Evolutionary conservation across 1,140 invertebrate genomes (phyloP).

Genomic region (Eumeta japonica): DNA sequence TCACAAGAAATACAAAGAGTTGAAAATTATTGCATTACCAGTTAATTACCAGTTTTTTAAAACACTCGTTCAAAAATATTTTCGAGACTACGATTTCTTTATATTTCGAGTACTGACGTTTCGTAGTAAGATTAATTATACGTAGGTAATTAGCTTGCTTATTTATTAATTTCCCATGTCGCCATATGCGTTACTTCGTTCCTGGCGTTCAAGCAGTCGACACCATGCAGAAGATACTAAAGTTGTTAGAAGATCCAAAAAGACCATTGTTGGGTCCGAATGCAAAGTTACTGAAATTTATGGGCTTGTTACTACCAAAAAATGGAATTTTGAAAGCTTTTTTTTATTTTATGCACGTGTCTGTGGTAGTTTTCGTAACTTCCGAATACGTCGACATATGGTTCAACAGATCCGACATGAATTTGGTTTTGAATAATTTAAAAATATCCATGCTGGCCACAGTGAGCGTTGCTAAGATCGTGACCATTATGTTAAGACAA

Average conservation of each 20-base stretch:
- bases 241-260: conserved; percentile 31
- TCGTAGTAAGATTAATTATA: too few relatives aligned
- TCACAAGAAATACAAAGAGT: too few relatives aligned
- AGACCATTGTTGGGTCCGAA: conserved; percentile 37
- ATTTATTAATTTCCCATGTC: too few relatives aligned
- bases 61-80: too few relatives aligned
- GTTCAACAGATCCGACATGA: conserved; percentile 36
- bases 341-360: conserved; percentile 32
- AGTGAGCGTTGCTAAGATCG: conserved; percentile 33
- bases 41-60: too few relatives aligned
- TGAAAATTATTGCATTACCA: too few relatives aligned
- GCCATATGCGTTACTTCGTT: too few relatives aligned
- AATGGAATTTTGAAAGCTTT: conserved; percentile 19
- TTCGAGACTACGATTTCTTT: too few relatives aligned
- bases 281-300: conserved; percentile 32
- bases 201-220: too few relatives aligned
- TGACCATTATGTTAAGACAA: conserved; percentile 33
- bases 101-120: too few relatives aligned
- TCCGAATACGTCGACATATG: conserved; percentile 38
- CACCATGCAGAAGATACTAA: too few relatives aligned
- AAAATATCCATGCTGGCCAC: conserved; percentile 41
- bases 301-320: conserved; percentile 38
- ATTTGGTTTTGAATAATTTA: conserved; percentile 33
- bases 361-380: conserved; percentile 29
- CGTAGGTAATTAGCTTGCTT: too few relatives aligned